Percentiles rank a stretch among this genome's conserved stretches.
Conservation (phyloP, 1,140 invertebrate species). For the Solen grandis region DNA sequence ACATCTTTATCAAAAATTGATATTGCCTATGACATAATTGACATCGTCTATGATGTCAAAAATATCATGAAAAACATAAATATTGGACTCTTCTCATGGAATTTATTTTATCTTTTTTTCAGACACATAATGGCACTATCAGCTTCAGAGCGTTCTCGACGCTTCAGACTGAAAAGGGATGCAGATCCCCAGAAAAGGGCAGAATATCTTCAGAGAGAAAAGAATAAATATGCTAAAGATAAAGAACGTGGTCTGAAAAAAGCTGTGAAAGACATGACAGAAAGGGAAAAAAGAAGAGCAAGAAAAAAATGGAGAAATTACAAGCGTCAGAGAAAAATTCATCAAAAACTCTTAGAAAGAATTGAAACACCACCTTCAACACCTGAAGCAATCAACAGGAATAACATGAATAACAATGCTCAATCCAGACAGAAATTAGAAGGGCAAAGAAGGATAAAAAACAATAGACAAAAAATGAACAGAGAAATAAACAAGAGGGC, state of each 20-base stretch:
- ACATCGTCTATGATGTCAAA: too few relatives aligned
- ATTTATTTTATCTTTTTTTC: too few relatives aligned
- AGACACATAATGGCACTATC: constrained; percentile 13
- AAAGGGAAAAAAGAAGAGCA: constrained; percentile 6
- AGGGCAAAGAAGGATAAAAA: too few relatives aligned
- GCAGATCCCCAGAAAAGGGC: neutral
- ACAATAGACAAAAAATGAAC: too few relatives aligned
- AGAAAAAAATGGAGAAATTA: constrained; percentile 29
- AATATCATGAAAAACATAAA: too few relatives aligned
- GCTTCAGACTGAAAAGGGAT: constrained; percentile 4
- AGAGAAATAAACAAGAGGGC: too few relatives aligned
- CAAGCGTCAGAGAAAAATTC: neutral
- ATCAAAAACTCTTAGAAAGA: neutral
- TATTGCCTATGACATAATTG: too few relatives aligned
- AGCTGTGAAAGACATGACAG: constrained; percentile 36
- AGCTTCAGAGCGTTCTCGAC: constrained; percentile 6
- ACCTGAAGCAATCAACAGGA: neutral
- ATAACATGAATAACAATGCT: too few relatives aligned
- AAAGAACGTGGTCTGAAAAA: constrained; percentile 8
- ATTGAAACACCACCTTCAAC: constrained; percentile 9
- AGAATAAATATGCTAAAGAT: constrained; percentile 18
- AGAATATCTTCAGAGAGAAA: constrained; percentile 8
- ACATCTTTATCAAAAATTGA: too few relatives aligned
- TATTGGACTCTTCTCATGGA: too few relatives aligned
- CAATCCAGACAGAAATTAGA: too few relatives aligned